These are phyloP conservation scores for Achroia grisella DNA, from an alignment of 1,140 invertebrate species.

Conservation along the genomic window DNA sequence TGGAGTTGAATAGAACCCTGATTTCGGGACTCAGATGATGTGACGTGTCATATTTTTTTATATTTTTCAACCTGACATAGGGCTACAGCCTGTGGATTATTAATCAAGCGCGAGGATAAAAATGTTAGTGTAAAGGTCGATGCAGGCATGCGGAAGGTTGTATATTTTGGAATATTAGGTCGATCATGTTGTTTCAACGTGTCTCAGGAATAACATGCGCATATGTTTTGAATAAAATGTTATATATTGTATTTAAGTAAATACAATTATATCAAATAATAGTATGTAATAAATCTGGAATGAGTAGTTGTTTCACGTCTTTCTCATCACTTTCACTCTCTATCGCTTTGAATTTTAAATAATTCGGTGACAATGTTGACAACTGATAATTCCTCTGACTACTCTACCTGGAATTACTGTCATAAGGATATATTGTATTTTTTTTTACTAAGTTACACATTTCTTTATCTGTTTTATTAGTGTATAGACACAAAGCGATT, in stretches of 20 bases:
- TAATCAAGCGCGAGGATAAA: not conserved
- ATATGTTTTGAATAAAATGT: not conserved
- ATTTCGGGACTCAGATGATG: constrained; percentile 2
- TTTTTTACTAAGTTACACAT: too few relatives aligned
- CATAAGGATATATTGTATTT: too few relatives aligned
- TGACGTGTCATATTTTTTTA: constrained; percentile 5
- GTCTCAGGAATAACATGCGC: too few relatives aligned
- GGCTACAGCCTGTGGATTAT: constrained; percentile 2
- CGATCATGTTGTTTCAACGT: not conserved
- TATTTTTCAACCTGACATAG: constrained; percentile 2
- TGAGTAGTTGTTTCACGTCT: too few relatives aligned
- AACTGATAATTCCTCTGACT: too few relatives aligned
- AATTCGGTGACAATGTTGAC: too few relatives aligned
- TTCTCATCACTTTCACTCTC: too few relatives aligned
- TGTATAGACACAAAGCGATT: too few relatives aligned
- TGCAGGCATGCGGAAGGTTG: not conserved
- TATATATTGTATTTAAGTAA: not conserved
- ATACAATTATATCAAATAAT: not conserved
- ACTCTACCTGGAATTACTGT: too few relatives aligned
- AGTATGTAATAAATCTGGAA: too few relatives aligned
- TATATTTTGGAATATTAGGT: not conserved
- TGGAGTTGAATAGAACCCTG: constrained; percentile 1
- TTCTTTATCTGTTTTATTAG: too few relatives aligned
- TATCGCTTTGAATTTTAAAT: too few relatives aligned
- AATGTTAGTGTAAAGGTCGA: not conserved